These are phyloP conservation scores for Steatornis caripensis DNA, from an alignment of 2,113 vertebrate genomes.

Conservation along the genomic window DNA sequence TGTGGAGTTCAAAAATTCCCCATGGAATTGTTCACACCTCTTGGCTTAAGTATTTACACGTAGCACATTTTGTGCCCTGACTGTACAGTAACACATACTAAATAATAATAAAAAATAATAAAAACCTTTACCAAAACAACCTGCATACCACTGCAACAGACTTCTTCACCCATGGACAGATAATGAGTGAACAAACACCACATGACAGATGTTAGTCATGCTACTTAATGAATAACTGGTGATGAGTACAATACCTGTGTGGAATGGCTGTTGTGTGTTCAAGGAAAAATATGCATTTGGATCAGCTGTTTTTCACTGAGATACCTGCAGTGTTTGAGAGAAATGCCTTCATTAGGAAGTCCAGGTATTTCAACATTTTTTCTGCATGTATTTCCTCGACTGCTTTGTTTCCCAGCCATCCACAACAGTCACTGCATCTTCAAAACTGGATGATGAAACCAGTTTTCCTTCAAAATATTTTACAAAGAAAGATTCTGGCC, in stretches of 20 bases:
- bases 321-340: neutral
- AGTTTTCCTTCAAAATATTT: neutral
- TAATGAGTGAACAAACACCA: conserved; percentile 65
- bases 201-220: conserved; percentile 56
- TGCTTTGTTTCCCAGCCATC: neutral
- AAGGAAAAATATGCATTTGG: conserved; percentile 3
- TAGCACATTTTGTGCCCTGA: neutral
- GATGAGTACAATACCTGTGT: conserved; percentile 59
- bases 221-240: conserved; percentile 64
- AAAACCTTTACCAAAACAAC: conserved; percentile 22
- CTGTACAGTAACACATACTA: neutral
- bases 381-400: neutral
- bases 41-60: neutral
- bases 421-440: neutral
- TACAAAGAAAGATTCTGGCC: neutral
- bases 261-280: conserved; percentile 17
- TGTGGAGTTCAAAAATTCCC: neutral
- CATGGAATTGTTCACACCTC: neutral
- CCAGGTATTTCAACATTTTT: neutral
- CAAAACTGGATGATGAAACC: neutral
- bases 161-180: conserved; percentile 41
- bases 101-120: neutral
- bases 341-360: conserved; percentile 9
- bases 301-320: conserved; percentile 10
- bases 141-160: conserved; percentile 41